Evolutionary conservation across 2,113 vertebrate species (phyloP).

Genomic region (Elachura formosa): DNA sequence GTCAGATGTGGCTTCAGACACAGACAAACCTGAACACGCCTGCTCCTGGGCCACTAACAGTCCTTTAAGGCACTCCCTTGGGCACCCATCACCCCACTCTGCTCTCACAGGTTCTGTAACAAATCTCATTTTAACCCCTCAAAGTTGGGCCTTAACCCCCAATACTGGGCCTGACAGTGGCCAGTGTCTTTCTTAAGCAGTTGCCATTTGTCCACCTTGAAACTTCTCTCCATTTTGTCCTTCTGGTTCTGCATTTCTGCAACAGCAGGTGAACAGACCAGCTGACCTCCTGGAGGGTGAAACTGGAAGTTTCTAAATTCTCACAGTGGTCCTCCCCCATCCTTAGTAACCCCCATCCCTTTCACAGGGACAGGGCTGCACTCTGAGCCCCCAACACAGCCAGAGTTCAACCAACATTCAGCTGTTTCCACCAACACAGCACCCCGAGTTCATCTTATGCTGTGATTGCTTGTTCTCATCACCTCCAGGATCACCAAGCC

Average conservation of each 20-base stretch:
- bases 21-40: not conserved
- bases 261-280: not conserved
- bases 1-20: not conserved
- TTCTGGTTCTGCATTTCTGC: not conserved
- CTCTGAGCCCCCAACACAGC: not conserved
- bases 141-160: not conserved
- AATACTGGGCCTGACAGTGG: not conserved
- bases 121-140: not conserved
- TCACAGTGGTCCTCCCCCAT: not conserved
- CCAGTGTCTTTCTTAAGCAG: not conserved
- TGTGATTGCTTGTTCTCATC: not conserved
- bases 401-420: not conserved
- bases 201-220: not conserved
- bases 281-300: not conserved
- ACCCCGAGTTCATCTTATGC: fast-evolving
- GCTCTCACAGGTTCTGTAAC: not conserved
- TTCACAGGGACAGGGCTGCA: not conserved
- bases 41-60: not conserved
- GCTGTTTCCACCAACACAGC: not conserved
- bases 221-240: not conserved
- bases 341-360: not conserved
- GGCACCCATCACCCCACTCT: not conserved
- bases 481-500: not conserved
- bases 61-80: not conserved
- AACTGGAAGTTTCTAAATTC: not conserved